Evolutionary conservation across 2,888 invertebrate species (phyloP).

Genomic region (Ectemnius lituratus): DNA sequence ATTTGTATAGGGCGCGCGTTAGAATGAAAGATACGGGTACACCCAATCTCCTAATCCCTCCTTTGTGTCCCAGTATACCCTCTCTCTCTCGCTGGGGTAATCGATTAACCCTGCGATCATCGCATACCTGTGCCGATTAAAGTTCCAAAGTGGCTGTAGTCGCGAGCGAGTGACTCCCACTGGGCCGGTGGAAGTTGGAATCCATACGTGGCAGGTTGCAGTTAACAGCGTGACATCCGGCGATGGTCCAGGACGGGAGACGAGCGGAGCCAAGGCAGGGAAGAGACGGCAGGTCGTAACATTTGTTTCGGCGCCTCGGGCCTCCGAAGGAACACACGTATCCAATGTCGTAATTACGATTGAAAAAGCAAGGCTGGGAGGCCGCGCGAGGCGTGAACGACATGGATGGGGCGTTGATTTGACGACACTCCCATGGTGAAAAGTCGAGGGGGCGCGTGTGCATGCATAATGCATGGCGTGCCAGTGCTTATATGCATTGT

Average conservation of each 20-base stretch:
- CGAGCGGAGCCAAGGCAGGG: too few relatives aligned
- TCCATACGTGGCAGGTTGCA: too few relatives aligned
- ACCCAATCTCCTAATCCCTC: constrained; percentile 13
- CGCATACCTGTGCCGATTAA: too few relatives aligned
- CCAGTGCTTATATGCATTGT: constrained; percentile 61
- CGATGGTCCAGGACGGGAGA: neutral
- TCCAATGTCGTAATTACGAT: constrained; percentile 50
- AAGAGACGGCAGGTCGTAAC: neutral
- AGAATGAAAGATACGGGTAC: constrained; percentile 2
- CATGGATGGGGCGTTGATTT: constrained; percentile 72
- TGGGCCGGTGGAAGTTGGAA: too few relatives aligned
- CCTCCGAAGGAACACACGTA: constrained; percentile 12
- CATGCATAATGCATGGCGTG: constrained; percentile 69
- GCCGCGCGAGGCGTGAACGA: constrained; percentile 67
- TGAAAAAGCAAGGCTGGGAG: constrained; percentile 47
- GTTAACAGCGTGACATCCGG: too few relatives aligned
- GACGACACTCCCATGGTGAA: constrained; percentile 68
- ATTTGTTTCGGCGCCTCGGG: constrained; percentile 38
- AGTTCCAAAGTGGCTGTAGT: too few relatives aligned
- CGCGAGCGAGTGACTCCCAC: too few relatives aligned
- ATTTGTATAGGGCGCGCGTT: constrained; percentile 1
- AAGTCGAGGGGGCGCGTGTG: constrained; percentile 54
- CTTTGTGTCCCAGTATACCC: neutral
- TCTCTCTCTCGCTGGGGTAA: constrained; percentile 9
- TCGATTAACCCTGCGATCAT: constrained; percentile 1